These are phyloP conservation scores for Macrosteles quadrilineatus DNA, from an alignment of 1,140 invertebrate species.

Conservation along the genomic window DNA sequence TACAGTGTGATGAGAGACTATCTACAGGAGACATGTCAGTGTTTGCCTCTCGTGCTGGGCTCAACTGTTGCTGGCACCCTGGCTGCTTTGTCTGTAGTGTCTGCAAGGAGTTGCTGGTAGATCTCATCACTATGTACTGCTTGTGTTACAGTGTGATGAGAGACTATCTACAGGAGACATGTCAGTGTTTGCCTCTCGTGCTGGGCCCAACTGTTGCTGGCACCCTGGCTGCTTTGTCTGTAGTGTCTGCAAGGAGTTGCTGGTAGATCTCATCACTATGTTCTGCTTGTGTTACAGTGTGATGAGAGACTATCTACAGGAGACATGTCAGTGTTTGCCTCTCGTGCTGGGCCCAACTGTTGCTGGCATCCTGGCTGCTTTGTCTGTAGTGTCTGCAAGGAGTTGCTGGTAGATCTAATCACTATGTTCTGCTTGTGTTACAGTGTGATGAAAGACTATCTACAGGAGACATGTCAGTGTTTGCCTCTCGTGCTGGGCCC, in stretches of 20 bases:
- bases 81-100: slow-evolving; percentile 90
- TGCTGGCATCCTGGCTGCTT: slow-evolving; percentile 96
- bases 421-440: slow-evolving; percentile 56
- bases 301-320: slow-evolving; percentile 81
- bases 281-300: too few species aligned
- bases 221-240: slow-evolving; percentile 84
- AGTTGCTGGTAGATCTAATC: too few species aligned
- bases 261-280: too few species aligned
- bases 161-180: slow-evolving; percentile 82
- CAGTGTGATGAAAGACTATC: slow-evolving; percentile 84
- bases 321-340: too few species aligned
- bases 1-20: too few species aligned
- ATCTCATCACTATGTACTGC: too few species aligned
- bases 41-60: too few species aligned
- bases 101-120: too few species aligned
- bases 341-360: slow-evolving; percentile 68
- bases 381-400: slow-evolving; percentile 85
- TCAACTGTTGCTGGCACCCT: slow-evolving; percentile 94
- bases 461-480: slow-evolving; percentile 86
- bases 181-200: slow-evolving; percentile 82
- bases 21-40: slow-evolving; percentile 87
- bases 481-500: slow-evolving; percentile 81
- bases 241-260: too few species aligned
- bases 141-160: slow-evolving; percentile 74
- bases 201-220: slow-evolving; percentile 67